Conservation (phyloP, 1,140 invertebrate species). For the Gonatopus flavifemur region DNA sequence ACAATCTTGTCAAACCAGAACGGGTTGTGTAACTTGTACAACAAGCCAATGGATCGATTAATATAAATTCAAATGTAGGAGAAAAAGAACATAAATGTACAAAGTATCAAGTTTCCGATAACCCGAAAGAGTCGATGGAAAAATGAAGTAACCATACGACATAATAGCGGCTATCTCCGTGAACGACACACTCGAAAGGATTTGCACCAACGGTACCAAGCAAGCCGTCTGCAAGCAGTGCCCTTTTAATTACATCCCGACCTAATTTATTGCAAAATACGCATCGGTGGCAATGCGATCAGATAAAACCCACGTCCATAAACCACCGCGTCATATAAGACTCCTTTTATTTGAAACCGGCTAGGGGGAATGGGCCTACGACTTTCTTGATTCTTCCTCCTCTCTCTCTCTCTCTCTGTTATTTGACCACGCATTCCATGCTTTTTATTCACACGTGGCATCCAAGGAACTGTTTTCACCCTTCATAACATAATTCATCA, state of each 20-base stretch:
- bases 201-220: conserved; percentile 24
- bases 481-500: too few relatives aligned
- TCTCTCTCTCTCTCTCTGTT: background rate
- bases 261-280: conserved; percentile 52
- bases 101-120: too few relatives aligned
- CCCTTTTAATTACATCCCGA: conserved; percentile 50
- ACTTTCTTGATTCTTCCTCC: conserved; percentile 10
- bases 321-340: conserved; percentile 52
- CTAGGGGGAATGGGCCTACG: conserved; percentile 26
- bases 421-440: conserved; percentile 6
- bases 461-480: too few relatives aligned
- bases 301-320: conserved; percentile 51
- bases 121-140: too few relatives aligned
- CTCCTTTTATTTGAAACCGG: conserved; percentile 42
- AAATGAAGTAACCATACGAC: too few relatives aligned
- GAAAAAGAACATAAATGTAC: too few relatives aligned
- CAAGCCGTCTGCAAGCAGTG: conserved; percentile 28
- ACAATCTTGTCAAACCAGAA: too few relatives aligned
- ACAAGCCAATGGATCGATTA: too few relatives aligned
- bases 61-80: too few relatives aligned
- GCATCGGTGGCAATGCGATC: conserved; percentile 52
- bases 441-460: background rate
- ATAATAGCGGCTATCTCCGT: background rate
- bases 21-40: too few relatives aligned
- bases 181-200: conserved; percentile 10